Conservation (phyloP, 2,113 vertebrate genomes). For the Spizaetus ornatus region DNA sequence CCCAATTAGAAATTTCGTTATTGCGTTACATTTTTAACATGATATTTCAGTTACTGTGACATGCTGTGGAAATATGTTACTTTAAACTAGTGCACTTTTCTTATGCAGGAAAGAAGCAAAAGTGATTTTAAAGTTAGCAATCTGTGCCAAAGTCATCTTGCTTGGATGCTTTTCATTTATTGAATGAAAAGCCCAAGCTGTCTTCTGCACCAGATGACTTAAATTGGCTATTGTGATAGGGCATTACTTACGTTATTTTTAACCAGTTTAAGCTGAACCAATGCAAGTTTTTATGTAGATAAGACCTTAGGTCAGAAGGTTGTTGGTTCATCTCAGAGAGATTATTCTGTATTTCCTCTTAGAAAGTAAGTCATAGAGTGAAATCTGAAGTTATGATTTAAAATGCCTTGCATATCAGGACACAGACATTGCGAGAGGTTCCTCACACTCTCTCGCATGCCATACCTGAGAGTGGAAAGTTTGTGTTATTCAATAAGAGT, state of each 20-base stretch:
- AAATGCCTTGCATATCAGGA: not conserved
- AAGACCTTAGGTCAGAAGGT: not conserved
- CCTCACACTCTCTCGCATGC: not conserved
- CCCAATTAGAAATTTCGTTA: not conserved
- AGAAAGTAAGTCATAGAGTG: not conserved
- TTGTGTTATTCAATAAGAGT: not conserved
- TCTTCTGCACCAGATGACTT: not conserved
- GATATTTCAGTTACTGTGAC: not conserved
- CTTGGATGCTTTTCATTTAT: not conserved
- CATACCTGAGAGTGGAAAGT: not conserved
- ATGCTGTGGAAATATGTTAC: not conserved
- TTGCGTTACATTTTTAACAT: not conserved
- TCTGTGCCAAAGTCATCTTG: not conserved
- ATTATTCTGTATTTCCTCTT: not conserved
- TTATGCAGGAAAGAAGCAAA: not conserved
- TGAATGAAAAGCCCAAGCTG: not conserved
- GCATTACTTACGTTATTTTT: not conserved
- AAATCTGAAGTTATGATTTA: not conserved
- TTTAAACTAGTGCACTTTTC: not conserved
- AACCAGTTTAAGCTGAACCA: not conserved
- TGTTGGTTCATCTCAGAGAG: not conserved
- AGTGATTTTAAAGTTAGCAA: not conserved
- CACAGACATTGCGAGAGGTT: not conserved
- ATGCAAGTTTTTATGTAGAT: not conserved
- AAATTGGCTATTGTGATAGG: not conserved